Evolutionary conservation across 2,888 invertebrate species (phyloP).

Genomic region (Mechanitis mazaeus): DNA sequence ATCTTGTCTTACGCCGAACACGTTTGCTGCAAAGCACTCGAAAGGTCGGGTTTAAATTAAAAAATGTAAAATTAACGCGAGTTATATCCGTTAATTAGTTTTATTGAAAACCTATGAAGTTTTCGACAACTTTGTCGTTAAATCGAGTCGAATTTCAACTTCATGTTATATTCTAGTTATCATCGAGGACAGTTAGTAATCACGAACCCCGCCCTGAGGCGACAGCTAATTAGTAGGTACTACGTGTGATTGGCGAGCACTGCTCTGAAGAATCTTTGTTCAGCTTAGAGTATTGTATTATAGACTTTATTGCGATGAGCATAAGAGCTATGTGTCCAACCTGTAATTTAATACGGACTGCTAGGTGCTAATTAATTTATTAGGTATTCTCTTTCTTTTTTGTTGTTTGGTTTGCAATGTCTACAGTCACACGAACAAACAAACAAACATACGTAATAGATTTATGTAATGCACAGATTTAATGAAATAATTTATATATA

Average conservation of each 20-base stretch:
- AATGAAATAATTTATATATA: background rate
- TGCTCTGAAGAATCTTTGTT: slow-evolving; percentile 39
- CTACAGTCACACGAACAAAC: background rate
- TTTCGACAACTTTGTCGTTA: too few relatives aligned
- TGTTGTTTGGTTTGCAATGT: too few relatives aligned
- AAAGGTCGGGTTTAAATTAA: too few relatives aligned
- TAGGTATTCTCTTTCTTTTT: too few relatives aligned
- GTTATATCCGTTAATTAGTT: too few relatives aligned
- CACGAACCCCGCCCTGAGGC: slow-evolving; percentile 50
- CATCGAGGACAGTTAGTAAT: slow-evolving; percentile 46
- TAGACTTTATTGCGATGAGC: slow-evolving; percentile 10
- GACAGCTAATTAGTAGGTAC: slow-evolving; percentile 54
- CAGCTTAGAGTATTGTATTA: slow-evolving; percentile 12
- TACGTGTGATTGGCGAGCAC: slow-evolving; percentile 62
- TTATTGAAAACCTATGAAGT: too few relatives aligned
- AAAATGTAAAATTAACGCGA: too few relatives aligned
- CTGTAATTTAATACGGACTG: background rate
- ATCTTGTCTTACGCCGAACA: too few relatives aligned
- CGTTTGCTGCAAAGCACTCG: too few relatives aligned
- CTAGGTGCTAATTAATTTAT: too few relatives aligned
- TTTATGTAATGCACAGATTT: too few relatives aligned
- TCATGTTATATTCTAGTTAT: slow-evolving; percentile 12
- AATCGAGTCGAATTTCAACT: background rate
- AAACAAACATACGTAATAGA: background rate
- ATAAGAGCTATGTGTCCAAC: background rate